phyloP scores from a whole-genome alignment of 2,888 invertebrate species.

The Nemoura dubitans region DNA sequence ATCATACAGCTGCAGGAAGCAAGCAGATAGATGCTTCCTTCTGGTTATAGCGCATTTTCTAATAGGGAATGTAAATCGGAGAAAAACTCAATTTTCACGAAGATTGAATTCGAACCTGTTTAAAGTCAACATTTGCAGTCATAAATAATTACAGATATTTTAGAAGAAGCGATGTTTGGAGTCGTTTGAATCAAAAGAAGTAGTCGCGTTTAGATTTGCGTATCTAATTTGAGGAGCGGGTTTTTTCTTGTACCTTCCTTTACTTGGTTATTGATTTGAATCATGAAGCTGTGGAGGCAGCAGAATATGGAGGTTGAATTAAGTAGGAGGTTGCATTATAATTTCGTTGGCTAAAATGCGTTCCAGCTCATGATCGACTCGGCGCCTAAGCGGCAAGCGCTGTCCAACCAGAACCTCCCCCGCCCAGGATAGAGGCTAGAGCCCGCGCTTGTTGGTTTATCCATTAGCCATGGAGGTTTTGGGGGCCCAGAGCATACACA shows the following conservation, averaged over 20 bases:
- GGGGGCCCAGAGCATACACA: slow-evolving; percentile 33
- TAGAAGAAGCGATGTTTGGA: too few species aligned
- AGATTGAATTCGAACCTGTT: neutral
- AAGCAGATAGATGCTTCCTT: neutral
- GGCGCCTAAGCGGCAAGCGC: too few species aligned
- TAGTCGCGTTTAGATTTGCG: too few species aligned
- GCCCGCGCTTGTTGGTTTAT: slow-evolving; percentile 14
- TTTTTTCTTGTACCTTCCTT: too few species aligned
- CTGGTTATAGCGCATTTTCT: neutral
- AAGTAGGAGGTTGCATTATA: neutral
- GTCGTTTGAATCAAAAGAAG: too few species aligned
- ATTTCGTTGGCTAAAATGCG: neutral
- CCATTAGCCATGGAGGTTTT: slow-evolving; percentile 14
- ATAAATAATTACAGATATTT: neutral
- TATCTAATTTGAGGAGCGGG: too few species aligned
- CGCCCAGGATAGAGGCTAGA: neutral
- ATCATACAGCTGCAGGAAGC: neutral
- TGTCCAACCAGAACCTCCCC: neutral
- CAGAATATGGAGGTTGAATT: neutral
- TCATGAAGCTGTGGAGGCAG: too few species aligned
- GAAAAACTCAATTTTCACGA: neutral
- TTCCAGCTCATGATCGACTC: neutral
- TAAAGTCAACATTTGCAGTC: neutral
- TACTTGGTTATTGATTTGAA: too few species aligned
- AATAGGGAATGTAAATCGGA: neutral